Conservation (phyloP, 2,888 invertebrate species). For the Aphodius sticticus region DNA sequence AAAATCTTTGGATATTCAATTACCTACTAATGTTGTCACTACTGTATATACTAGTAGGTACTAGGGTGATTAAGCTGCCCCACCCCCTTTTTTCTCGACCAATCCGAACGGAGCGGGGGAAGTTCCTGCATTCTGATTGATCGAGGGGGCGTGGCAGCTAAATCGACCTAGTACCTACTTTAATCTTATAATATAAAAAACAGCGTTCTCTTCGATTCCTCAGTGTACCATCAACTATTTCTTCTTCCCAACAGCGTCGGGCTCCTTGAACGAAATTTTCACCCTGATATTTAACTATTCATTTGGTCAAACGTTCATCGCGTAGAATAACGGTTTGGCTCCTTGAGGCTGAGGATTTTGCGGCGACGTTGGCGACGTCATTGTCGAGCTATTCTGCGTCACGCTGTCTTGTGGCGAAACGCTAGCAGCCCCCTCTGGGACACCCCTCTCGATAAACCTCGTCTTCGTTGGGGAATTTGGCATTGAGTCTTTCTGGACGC, state of each 20-base stretch:
- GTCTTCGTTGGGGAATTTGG: conserved; percentile 65
- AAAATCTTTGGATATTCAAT: neutral
- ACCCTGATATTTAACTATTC: conserved; percentile 62
- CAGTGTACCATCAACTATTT: neutral
- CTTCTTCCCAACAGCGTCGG: neutral
- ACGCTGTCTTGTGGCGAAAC: conserved; percentile 72
- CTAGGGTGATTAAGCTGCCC: too few species aligned
- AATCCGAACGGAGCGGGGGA: too few species aligned
- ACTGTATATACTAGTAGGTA: too few species aligned
- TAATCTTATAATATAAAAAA: too few species aligned
- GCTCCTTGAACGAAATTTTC: conserved; percentile 34
- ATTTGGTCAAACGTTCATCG: conserved; percentile 86
- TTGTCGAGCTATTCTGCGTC: conserved; percentile 54
- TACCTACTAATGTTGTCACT: neutral
- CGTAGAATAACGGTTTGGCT: conserved; percentile 74
- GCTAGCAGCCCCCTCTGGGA: conserved; percentile 78
- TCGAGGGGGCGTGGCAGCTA: too few species aligned
- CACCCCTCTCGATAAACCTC: conserved; percentile 68
- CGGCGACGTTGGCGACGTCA: conserved; percentile 61
- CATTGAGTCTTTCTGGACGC: conserved; percentile 55
- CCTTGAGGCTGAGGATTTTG: conserved; percentile 63
- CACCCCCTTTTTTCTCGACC: too few species aligned
- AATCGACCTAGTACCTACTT: too few species aligned
- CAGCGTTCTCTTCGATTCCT: too few species aligned
- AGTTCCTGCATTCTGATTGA: too few species aligned